phyloP scores from a whole-genome alignment of 2,113 vertebrate genomes.

The Anseranas semipalmata region DNA sequence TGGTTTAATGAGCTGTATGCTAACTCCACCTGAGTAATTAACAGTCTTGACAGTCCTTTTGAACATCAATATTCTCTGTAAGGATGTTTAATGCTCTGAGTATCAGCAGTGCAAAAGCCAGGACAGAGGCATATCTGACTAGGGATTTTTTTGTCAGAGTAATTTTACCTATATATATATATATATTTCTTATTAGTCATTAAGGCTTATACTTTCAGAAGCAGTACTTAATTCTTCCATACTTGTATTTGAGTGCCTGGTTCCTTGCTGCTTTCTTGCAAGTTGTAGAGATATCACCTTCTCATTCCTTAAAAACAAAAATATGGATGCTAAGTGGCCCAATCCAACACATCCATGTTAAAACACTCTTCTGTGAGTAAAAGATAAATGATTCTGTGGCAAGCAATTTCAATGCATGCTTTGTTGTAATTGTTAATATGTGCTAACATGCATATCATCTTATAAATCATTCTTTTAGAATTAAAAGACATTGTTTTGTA shows the following conservation, averaged over 20 bases:
- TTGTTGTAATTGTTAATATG: constrained; percentile 52
- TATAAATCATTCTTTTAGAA: constrained; percentile 61
- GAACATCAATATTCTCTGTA: constrained; percentile 59
- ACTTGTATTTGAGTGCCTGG: not conserved
- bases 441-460: constrained; percentile 46
- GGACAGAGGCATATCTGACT: constrained; percentile 35
- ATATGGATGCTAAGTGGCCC: not conserved
- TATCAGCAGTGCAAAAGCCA: constrained; percentile 44
- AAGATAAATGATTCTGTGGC: constrained; percentile 47
- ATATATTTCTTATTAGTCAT: constrained; percentile 1
- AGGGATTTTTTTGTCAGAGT: constrained; percentile 46
- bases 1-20: constrained; percentile 74
- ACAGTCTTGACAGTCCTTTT: constrained; percentile 72
- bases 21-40: constrained; percentile 76
- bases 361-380: constrained; percentile 17
- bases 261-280: not conserved
- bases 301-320: constrained; percentile 5
- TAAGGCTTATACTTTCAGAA: not conserved
- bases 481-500: constrained; percentile 31
- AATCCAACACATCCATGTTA: not conserved
- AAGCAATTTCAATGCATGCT: constrained; percentile 32
- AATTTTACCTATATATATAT: not conserved
- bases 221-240: not conserved
- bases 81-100: constrained; percentile 51
- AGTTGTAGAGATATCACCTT: not conserved